Percentiles rank a stretch among this genome's conserved stretches.
phyloP scores from a whole-genome alignment of 2,888 invertebrate genomes.

The Byasa hedistus region DNA sequence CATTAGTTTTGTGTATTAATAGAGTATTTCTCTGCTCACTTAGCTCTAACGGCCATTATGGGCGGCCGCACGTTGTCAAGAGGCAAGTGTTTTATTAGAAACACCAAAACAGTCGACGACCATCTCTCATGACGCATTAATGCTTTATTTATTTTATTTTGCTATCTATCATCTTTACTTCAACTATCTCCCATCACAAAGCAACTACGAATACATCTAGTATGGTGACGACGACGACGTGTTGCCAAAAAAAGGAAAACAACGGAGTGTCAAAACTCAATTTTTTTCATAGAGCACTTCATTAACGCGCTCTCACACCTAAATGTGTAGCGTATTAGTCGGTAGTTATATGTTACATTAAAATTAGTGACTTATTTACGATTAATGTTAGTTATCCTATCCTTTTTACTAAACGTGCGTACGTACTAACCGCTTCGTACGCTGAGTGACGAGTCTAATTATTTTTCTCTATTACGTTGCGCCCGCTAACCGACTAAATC shows the following conservation, averaged over 20 bases:
- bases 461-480: conserved; percentile 64
- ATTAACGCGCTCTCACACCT: conserved; percentile 50
- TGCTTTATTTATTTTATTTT: conserved; percentile 74
- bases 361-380: conserved; percentile 64
- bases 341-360: conserved; percentile 44
- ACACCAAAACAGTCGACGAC: conserved; percentile 72
- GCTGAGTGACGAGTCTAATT: conserved; percentile 59
- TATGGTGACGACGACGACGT: conserved; percentile 58
- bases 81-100: conserved; percentile 81
- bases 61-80: conserved; percentile 78
- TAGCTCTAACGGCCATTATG: conserved; percentile 80
- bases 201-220: conserved; percentile 41
- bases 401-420: conserved; percentile 85
- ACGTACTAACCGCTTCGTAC: conserved; percentile 65
- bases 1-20: conserved; percentile 35
- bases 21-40: conserved; percentile 69
- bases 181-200: conserved; percentile 55
- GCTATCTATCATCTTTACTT: conserved; percentile 65
- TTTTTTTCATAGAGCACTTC: conserved; percentile 42
- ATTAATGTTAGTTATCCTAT: conserved; percentile 87
- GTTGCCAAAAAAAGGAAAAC: conserved; percentile 41
- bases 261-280: conserved; percentile 36
- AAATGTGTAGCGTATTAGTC: conserved; percentile 26
- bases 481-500: conserved; percentile 77
- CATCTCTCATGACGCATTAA: conserved; percentile 78